These are phyloP conservation scores for Parapristionchus giblindavisi DNA, from an alignment of 2,888 invertebrate genomes.

Conservation along the genomic window DNA sequence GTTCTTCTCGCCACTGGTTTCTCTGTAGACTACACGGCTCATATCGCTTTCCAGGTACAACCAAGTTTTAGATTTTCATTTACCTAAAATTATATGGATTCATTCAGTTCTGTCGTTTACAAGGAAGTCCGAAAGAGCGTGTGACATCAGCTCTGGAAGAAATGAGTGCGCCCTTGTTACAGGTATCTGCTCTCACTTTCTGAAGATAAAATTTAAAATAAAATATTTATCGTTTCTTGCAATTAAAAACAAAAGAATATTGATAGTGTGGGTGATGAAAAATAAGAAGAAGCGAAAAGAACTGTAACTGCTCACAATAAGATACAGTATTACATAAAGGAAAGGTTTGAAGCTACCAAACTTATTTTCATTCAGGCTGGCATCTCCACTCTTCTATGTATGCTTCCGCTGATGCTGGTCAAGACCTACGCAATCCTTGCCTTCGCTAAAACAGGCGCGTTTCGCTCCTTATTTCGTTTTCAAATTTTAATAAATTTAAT, in stretches of 20 bases:
- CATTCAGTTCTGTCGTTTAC: conserved; percentile 58
- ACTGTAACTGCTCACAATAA: too few relatives aligned
- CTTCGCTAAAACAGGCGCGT: conserved; percentile 61
- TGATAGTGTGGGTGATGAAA: too few relatives aligned
- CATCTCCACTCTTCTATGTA: conserved; percentile 62
- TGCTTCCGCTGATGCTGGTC: conserved; percentile 68
- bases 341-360: not conserved
- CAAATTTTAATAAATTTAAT: not conserved
- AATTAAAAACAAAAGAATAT: not conserved
- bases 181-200: conserved; percentile 39
- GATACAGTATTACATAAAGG: too few relatives aligned
- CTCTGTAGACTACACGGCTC: conserved; percentile 63
- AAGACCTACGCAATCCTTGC: conserved; percentile 68
- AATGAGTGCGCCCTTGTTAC: conserved; percentile 65
- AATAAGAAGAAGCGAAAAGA: too few relatives aligned
- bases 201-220: not conserved
- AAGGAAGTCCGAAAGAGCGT: conserved; percentile 53
- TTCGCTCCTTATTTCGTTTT: not conserved
- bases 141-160: conserved; percentile 60
- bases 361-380: conserved; percentile 46
- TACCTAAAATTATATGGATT: not conserved
- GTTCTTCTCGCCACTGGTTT: conserved; percentile 68
- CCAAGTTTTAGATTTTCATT: not conserved
- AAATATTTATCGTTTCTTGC: too few relatives aligned
- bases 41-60: conserved; percentile 63